Evolutionary conservation across 2,113 vertebrate genomes (phyloP), one percentile per base, ranked within the genome.

Genomic region (Synchiropus splendidus): DNA sequence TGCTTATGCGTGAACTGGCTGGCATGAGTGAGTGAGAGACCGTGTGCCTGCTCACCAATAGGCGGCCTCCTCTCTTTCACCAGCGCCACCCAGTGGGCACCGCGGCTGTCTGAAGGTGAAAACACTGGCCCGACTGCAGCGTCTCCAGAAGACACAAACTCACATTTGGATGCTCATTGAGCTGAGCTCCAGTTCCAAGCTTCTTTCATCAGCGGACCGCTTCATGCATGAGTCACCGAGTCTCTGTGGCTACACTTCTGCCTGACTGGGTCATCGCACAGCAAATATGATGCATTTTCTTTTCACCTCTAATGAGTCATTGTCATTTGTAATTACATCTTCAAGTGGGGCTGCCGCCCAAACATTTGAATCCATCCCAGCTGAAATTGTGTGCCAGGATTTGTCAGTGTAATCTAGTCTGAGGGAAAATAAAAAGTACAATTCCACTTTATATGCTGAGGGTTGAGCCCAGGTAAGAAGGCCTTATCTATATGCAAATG

Each of bases 401-500:
- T 65, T 74, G 64, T 77, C 64, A 65, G 54, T 32, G 45, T 44
- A 57, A 70, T 61, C 49, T 14, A 46, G 41, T 45, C 59, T 64
- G 54, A 57, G 48, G 46, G 40, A 39, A 65, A 51, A 58, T 10
- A 58, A 53, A 54, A 45, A 51, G 32, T 48, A 58, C 54, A 66
- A 67, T 62, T 66, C 73, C 76, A 78, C 77, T 82, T 82, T 77
- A 73, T 78, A 84, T 84, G 82, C 80, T 79, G 77, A 81, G 76
- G 72, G 79, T 85, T 84, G 73, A 77, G 64, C 68, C 64, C 41
- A 58, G 67, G 77, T 82, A 78, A 71, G 68, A 75, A 78, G 74
- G 59, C 65, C 82, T 86, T 87, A 84, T 87, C 77, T 85, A 80
- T 85, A 85, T 86, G 85, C 82, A 86, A 86, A 86, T 85, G 54